These are phyloP conservation scores for Periophthalmodon schlosseri DNA, from an alignment of 2,113 vertebrate species.

Conservation along the genomic window DNA sequence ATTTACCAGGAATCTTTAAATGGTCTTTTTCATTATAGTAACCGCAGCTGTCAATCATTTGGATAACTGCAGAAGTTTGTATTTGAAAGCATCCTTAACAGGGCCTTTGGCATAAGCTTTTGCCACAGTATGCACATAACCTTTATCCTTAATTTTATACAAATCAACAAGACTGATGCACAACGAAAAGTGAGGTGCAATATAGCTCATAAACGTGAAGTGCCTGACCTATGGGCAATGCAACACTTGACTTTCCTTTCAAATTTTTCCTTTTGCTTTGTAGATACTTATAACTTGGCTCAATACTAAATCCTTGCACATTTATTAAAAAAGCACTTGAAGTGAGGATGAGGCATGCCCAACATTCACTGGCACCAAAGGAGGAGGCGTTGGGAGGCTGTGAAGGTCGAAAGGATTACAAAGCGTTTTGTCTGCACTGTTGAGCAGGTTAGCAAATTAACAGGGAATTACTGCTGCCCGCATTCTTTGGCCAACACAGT, in stretches of 20 bases:
- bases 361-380: slow-evolving; percentile 33
- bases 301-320: slow-evolving; percentile 5
- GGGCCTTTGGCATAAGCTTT: not conserved
- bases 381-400: slow-evolving; percentile 31
- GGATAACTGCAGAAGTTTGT: not conserved
- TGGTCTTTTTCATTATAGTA: not conserved
- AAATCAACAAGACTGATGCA: not conserved
- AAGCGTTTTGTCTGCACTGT: slow-evolving; percentile 64
- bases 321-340: slow-evolving; percentile 29
- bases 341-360: slow-evolving; percentile 35
- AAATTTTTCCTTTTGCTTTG: not conserved
- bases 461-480: slow-evolving; percentile 73
- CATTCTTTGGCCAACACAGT: slow-evolving; percentile 67
- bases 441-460: slow-evolving; percentile 79
- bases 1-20: not conserved
- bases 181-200: not conserved
- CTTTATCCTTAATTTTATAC: not conserved
- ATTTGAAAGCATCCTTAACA: not conserved
- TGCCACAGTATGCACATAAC: too few relatives aligned
- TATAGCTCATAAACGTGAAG: not conserved
- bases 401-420: slow-evolving; percentile 55
- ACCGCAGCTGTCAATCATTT: not conserved
- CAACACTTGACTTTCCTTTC: not conserved
- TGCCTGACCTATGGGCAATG: not conserved
- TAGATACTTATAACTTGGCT: slow-evolving; percentile 9